Evolutionary conservation across 2,797 vertebrate species (phyloP).

Genomic region (Malacoctenus gilli): DNA sequence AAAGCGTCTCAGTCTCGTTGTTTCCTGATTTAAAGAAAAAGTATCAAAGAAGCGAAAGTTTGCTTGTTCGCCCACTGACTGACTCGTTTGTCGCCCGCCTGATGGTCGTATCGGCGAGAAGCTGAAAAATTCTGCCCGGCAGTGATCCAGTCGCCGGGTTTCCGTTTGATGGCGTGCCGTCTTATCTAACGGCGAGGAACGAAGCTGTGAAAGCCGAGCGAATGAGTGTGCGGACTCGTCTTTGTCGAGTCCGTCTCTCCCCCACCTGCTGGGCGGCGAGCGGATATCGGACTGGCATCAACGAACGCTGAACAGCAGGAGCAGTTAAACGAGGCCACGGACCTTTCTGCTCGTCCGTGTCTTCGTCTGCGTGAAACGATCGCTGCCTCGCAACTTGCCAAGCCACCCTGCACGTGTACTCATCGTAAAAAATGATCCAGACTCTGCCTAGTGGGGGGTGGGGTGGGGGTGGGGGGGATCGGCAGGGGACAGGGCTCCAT

Average conservation of each 20-base stretch:
- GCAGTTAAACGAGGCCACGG: slow-evolving; percentile 6
- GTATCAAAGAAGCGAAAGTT: too few species aligned
- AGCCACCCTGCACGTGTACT: slow-evolving; percentile 2
- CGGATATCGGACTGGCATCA: slow-evolving; percentile 19
- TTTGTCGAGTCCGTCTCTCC: background rate
- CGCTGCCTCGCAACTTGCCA: background rate
- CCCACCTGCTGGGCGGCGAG: slow-evolving; percentile 10
- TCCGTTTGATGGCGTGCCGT: background rate
- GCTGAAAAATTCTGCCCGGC: background rate
- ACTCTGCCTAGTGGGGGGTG: background rate
- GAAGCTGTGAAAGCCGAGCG: slow-evolving; percentile 8
- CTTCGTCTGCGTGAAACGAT: background rate
- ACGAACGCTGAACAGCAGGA: slow-evolving; percentile 29
- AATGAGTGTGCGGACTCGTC: background rate
- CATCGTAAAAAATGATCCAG: too few species aligned
- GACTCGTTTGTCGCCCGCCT: background rate
- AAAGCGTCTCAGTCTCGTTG: too few species aligned
- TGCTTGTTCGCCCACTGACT: too few species aligned
- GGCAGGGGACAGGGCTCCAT: slow-evolving; percentile 2
- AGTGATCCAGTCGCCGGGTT: background rate
- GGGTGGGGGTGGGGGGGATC: background rate
- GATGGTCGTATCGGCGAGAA: background rate
- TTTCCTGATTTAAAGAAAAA: too few species aligned
- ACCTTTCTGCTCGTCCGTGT: background rate
- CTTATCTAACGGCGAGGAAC: slow-evolving; percentile 1